phyloP scores from a whole-genome alignment of 37 sponge, comb jelly and placozoan species.

The Beroe ovata region DNA sequence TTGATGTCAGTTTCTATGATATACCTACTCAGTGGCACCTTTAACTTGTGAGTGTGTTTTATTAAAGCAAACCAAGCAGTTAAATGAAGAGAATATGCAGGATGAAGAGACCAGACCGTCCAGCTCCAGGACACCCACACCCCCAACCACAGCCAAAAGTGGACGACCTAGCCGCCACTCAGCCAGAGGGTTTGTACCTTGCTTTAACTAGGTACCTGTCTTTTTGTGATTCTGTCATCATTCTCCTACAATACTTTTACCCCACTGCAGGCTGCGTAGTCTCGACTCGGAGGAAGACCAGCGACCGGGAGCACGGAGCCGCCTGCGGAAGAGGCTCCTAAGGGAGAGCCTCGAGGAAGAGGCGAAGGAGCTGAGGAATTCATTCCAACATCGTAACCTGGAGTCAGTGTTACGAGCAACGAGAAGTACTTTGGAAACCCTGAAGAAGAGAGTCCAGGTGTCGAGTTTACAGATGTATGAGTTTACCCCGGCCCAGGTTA shows the following conservation, averaged over 20 bases:
- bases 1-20: no score
- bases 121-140: conserved; percentile 49
- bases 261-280: neutral
- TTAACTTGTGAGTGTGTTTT: no score
- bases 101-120: conserved; percentile 48
- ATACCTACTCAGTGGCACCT: no score
- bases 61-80: conserved; percentile 22
- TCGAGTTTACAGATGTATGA: conserved; percentile 40
- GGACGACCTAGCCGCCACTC: conserved; percentile 30
- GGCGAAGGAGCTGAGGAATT: conserved; percentile 74
- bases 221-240: no score
- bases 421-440: conserved; percentile 71
- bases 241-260: no score
- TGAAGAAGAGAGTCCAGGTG: conserved; percentile 71
- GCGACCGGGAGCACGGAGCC: conserved; percentile 14
- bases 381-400: conserved; percentile 79
- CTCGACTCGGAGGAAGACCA: conserved; percentile 47
- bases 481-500: conserved; percentile 32
- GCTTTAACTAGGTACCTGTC: no score
- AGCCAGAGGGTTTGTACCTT: conserved; percentile 62
- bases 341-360: conserved; percentile 76
- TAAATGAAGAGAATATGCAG: conserved; percentile 34
- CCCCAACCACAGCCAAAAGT: conserved; percentile 59
- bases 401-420: conserved; percentile 75
- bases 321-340: conserved; percentile 34